Conservation (phyloP, 2,888 invertebrate species). For the Melolontha melolontha region DNA sequence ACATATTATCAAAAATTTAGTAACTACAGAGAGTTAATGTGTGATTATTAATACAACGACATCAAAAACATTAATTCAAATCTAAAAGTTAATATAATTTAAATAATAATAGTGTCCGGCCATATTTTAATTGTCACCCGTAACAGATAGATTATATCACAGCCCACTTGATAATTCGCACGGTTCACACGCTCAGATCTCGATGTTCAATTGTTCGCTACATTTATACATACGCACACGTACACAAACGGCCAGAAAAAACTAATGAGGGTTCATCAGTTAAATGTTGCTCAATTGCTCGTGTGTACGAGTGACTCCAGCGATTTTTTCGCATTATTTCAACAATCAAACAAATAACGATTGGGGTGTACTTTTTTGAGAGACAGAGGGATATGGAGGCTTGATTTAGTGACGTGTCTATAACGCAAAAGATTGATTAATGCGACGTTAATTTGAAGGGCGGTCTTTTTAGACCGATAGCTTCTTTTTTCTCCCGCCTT, state of each 20-base stretch:
- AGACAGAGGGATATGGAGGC: not conserved
- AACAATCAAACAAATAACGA: conserved; percentile 25
- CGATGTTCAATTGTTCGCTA: conserved; percentile 59
- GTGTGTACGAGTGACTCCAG: not conserved
- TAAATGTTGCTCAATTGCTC: conserved; percentile 51
- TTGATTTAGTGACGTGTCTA: conserved; percentile 8
- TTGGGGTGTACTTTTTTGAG: conserved; percentile 9
- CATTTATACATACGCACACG: not conserved
- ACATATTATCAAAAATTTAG: too few species aligned
- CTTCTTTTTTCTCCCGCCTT: not conserved
- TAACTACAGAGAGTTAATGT: too few species aligned
- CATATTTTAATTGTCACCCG: conserved; percentile 64
- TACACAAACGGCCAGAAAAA: conserved; percentile 54
- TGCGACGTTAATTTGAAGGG: conserved; percentile 63
- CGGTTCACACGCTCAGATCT: conserved; percentile 63
- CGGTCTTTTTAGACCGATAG: conserved; percentile 49
- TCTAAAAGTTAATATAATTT: conserved; percentile 13
- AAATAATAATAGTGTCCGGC: conserved; percentile 45
- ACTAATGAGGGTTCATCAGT: conserved; percentile 63
- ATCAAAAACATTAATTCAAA: too few species aligned
- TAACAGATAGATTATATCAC: conserved; percentile 59
- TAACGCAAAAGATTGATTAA: conserved; percentile 62
- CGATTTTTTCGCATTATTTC: not conserved
- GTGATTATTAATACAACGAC: too few species aligned
- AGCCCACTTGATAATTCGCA: conserved; percentile 57